A percentile compares a stretch with the other conserved stretches of the same genome.
Conservation (phyloP, 2,113 vertebrate genomes). For the Symphodus melops region DNA sequence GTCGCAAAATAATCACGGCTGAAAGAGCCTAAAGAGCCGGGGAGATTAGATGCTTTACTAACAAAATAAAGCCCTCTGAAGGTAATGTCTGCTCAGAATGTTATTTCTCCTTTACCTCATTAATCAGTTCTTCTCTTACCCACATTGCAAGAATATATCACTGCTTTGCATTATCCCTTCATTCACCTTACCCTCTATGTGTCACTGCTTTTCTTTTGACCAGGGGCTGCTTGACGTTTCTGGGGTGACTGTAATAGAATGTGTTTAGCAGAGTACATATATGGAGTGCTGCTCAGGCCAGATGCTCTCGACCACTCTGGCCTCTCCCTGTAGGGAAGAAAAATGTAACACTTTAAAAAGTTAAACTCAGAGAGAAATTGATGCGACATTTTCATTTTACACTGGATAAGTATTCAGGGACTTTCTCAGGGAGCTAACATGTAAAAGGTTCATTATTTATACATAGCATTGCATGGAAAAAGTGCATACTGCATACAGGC, state of each 20-base stretch:
- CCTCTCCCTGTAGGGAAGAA: not conserved
- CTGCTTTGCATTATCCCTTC: not conserved
- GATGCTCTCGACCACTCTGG: conserved; percentile 38
- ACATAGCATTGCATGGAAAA: conserved; percentile 31
- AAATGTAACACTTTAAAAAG: not conserved
- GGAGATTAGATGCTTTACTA: conserved; percentile 52
- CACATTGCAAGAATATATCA: conserved; percentile 1
- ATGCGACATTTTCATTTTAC: conserved; percentile 4
- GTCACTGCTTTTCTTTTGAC: conserved; percentile 15
- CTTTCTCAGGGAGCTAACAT: conserved; percentile 13
- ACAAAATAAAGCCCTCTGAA: conserved; percentile 4
- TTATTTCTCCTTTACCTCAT: conserved; percentile 14
- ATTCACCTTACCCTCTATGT: conserved; percentile 8
- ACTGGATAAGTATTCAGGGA: not conserved
- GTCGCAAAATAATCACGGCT: conserved; percentile 49
- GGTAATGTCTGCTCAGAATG: conserved; percentile 14
- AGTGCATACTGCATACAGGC: conserved; percentile 11
- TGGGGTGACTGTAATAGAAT: conserved; percentile 61
- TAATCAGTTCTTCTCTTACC: conserved; percentile 41
- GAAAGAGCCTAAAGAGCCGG: conserved; percentile 38
- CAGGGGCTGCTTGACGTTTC: conserved; percentile 48
- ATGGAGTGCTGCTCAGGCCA: conserved; percentile 46
- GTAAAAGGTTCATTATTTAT: conserved; percentile 20
- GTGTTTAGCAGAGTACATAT: conserved; percentile 67
- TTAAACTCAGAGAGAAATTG: not conserved